Evolutionary conservation across 2,797 vertebrate species (phyloP).

Genomic region (Pipistrellus pygmaeus): DNA sequence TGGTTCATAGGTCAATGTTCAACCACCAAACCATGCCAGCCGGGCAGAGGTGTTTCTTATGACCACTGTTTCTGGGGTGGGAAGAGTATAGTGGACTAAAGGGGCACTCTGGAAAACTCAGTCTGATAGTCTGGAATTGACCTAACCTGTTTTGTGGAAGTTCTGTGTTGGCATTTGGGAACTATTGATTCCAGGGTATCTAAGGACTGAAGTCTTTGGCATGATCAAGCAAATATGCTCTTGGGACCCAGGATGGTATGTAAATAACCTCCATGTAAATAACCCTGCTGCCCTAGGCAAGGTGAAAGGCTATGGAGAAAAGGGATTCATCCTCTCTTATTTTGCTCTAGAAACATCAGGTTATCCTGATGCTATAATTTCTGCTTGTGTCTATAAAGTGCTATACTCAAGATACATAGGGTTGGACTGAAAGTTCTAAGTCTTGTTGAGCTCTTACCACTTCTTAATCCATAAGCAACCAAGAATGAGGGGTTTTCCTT

Average conservation of each 20-base stretch:
- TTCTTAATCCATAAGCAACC: slow-evolving; percentile 49
- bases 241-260: not conserved
- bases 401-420: not conserved
- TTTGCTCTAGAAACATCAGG: not conserved
- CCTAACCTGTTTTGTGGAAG: slow-evolving; percentile 26
- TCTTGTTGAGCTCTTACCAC: not conserved
- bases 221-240: slow-evolving; percentile 38
- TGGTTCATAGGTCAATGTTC: no score
- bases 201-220: not conserved
- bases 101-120: not conserved
- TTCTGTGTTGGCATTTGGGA: slow-evolving; percentile 12
- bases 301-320: not conserved
- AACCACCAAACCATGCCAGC: no score
- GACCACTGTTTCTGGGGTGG: not conserved
- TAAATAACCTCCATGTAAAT: not conserved
- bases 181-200: slow-evolving; percentile 18
- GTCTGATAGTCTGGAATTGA: not conserved
- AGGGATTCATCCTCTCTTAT: not conserved
- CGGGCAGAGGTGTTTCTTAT: not conserved
- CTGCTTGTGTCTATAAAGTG: slow-evolving; percentile 19
- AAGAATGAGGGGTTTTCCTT: slow-evolving; percentile 11
- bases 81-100: not conserved
- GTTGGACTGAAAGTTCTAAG: slow-evolving; percentile 37
- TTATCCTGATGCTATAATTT: slow-evolving; percentile 13
- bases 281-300: not conserved